Base-by-base conservation (phyloP, 1,140 invertebrate species). In the Spodoptera frugiperda region DNA sequence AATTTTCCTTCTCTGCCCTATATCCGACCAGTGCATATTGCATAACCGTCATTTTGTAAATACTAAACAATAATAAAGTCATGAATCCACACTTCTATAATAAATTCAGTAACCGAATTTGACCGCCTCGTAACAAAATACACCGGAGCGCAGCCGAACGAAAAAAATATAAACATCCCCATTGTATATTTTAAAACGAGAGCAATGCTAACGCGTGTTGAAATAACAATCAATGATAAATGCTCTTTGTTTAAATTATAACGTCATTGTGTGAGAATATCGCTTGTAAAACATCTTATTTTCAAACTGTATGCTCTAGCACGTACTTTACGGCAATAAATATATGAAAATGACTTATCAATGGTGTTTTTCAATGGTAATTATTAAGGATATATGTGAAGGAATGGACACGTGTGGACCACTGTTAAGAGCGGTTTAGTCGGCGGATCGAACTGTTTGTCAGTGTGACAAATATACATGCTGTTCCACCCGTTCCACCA, bases 201-300 rank as follows among this genome's bases (percentile, higher is more conserved):
- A 44, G 44, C 44, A 67, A 14, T 67, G 49, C 11, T 57, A 33
- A 57, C 49, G 15, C 8, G 67, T 85, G 76, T 84, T 84, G 80
- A 73, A 79, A 83, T 79, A 82, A 84, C 82, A 84, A 77, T 80
- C 70, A 61, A 79, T 81, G 77, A 79, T 82, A 78, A 79, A 81
- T 73, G 75, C 68, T 54, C 80, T 67, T 83, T 84, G 82, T 84
- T 82, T 82, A 65, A 51, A 48, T 80, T 78, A 78, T 72, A 76
- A 17, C 68, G 30, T 57, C 17, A 72, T 68, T 68, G 65, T 68
- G 53, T 73, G 75, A 77, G 54, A 72, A 61, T 55, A 76, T 73
- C 33, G 25, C 17, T 39, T 19, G 49, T 30, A 75, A 44, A 72
- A 44, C 53, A 55, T 21, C 46, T 17, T 68, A 53, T 51, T 68